Evolutionary conservation across 2,113 vertebrate species (phyloP).

Genomic region (Empidonax alnorum): DNA sequence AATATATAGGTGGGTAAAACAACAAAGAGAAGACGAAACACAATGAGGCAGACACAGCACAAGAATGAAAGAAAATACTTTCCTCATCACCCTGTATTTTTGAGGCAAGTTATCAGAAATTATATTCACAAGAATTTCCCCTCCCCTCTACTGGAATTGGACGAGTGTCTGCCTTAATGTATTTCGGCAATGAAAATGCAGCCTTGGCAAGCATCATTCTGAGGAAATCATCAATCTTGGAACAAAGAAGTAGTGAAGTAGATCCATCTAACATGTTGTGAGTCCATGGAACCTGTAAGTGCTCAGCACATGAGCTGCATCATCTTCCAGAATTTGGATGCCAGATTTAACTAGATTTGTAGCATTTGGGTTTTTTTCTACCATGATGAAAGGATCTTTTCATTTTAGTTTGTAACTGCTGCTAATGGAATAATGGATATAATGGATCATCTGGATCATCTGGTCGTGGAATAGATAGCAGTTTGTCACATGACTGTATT

Average conservation of each 20-base stretch:
- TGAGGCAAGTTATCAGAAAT: not conserved
- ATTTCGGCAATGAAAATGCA: not conserved
- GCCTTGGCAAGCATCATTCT: not conserved
- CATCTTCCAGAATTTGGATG: not conserved
- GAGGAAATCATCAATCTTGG: not conserved
- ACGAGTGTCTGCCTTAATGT: not conserved
- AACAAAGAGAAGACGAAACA: not conserved
- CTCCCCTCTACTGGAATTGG: not conserved
- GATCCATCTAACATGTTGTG: not conserved
- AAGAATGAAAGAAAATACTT: not conserved
- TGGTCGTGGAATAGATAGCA: not conserved
- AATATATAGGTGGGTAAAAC: not conserved
- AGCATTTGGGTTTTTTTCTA: accelerated
- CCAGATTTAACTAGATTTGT: not conserved
- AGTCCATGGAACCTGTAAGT: not conserved
- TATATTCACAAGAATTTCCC: not conserved
- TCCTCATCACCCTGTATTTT: not conserved
- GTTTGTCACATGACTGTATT: not conserved
- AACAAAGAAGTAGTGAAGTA: not conserved
- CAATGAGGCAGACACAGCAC: not conserved
- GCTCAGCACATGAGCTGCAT: not conserved
- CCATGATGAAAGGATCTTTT: not conserved
- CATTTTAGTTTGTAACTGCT: not conserved
- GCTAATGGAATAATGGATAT: not conserved
- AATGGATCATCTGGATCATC: not conserved